phyloP scores from a whole-genome alignment of 2,797 vertebrate species.

The Pseudopleuronectes americanus region DNA sequence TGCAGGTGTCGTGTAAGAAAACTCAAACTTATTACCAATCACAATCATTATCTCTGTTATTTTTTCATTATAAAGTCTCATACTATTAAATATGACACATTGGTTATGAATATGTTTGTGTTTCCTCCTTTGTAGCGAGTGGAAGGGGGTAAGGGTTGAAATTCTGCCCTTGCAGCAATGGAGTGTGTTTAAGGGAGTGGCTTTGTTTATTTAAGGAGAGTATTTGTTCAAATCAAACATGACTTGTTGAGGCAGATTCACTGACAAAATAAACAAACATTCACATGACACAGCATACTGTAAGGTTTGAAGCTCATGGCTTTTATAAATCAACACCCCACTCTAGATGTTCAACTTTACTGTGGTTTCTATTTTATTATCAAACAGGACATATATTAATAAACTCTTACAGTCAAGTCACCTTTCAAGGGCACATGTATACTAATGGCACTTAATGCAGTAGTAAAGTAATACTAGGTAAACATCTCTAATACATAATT shows the following conservation, averaged over 20 bases:
- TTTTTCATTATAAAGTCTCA: neutral
- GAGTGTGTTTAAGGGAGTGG: constrained; percentile 38
- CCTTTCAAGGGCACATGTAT: constrained; percentile 30
- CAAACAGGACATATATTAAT: constrained; percentile 48
- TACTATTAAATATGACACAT: constrained; percentile 18
- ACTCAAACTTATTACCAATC: neutral
- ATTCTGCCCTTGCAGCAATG: neutral
- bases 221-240: neutral
- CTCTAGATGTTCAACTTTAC: neutral
- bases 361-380: constrained; percentile 60
- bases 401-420: constrained; percentile 34
- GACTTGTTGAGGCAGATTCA: constrained; percentile 18
- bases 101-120: neutral
- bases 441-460: constrained; percentile 37
- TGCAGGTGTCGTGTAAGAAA: neutral
- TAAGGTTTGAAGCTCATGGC: neutral
- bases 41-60: neutral
- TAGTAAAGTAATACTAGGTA: constrained; percentile 11
- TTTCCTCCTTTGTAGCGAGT: neutral
- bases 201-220: neutral
- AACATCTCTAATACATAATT: constrained; percentile 17
- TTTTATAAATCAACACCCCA: neutral
- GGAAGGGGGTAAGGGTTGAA: neutral
- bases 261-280: neutral
- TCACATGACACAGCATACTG: constrained; percentile 7